Evolutionary conservation across 2,113 vertebrate genomes (phyloP).

Genomic region (Megaceryle torquata): DNA sequence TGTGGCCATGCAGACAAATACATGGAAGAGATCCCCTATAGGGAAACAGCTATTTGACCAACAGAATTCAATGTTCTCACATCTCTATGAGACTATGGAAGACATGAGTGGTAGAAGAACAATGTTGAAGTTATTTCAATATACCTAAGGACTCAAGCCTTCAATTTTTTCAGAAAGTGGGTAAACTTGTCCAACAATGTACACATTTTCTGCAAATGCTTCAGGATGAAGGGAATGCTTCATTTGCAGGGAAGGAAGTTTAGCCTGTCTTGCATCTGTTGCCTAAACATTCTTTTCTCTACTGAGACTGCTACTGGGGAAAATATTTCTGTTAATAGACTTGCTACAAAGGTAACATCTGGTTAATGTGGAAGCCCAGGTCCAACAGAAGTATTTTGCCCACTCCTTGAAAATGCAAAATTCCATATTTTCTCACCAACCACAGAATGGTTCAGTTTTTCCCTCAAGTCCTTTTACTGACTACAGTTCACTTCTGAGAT

Average conservation of each 20-base stretch:
- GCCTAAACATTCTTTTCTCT: neutral
- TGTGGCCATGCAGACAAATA: neutral
- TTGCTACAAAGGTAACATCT: neutral
- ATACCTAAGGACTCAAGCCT: neutral
- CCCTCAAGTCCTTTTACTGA: neutral
- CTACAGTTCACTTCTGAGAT: neutral
- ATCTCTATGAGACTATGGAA: neutral
- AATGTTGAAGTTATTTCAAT: neutral
- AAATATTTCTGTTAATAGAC: neutral
- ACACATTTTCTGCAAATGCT: neutral
- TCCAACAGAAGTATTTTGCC: neutral
- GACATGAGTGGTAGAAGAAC: neutral
- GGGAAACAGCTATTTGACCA: neutral
- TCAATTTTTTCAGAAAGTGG: neutral
- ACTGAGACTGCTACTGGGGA: neutral
- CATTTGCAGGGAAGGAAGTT: neutral
- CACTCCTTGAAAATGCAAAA: neutral
- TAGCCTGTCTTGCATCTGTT: neutral
- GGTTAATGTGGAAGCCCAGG: neutral
- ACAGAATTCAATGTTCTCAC: neutral
- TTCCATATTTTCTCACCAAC: neutral
- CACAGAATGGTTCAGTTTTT: rapidly evolving
- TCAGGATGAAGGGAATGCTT: neutral
- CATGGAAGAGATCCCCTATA: neutral
- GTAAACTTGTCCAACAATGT: neutral